Conservation (phyloP, 2,888 invertebrate species). For the Scaptomyza cyrtandrae region DNA sequence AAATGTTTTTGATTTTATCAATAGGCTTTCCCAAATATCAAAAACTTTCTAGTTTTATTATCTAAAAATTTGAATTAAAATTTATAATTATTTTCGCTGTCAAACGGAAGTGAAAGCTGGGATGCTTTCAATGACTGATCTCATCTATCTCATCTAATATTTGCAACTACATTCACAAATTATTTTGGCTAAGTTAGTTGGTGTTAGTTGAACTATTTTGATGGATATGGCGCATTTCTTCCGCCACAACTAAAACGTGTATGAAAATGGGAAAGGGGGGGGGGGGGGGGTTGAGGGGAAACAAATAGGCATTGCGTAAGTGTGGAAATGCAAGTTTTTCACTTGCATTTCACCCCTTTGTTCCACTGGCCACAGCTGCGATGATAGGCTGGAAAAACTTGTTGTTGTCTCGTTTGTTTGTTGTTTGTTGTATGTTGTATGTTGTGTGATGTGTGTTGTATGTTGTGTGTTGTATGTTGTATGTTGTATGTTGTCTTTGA, state of each 20-base stretch:
- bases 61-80: too few species aligned
- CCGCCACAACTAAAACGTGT: constrained; percentile 17
- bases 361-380: constrained; percentile 32
- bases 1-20: too few species aligned
- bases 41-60: too few species aligned
- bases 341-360: constrained; percentile 26
- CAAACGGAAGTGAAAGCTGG: neutral
- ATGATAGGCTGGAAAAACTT: constrained; percentile 45
- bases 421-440: neutral
- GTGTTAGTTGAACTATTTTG: constrained; percentile 2
- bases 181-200: too few species aligned
- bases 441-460: neutral
- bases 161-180: too few species aligned
- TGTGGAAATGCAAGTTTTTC: constrained; percentile 43
- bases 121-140: neutral
- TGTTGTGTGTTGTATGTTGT: neutral
- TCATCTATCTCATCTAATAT: neutral
- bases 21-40: too few species aligned
- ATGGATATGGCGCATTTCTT: constrained; percentile 11
- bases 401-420: constrained; percentile 15
- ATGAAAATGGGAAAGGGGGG: constrained; percentile 25
- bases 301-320: constrained; percentile 32
- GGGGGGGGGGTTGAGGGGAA: too few species aligned
- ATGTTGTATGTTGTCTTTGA: neutral
- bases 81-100: neutral